Conservation (phyloP, 1,140 invertebrate genomes). For the Lepidurus arcticus region DNA sequence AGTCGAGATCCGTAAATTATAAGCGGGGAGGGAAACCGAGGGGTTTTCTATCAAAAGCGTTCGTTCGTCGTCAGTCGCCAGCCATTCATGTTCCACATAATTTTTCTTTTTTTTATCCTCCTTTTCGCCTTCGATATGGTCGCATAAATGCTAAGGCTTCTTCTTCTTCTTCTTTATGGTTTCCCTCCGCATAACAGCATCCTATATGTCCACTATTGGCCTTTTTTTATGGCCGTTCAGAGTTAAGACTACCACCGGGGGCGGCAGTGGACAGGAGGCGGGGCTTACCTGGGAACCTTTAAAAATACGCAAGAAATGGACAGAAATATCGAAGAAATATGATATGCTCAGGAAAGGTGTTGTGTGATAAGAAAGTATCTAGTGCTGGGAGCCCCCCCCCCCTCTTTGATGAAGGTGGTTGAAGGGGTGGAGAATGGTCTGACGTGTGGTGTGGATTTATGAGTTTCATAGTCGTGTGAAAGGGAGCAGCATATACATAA, state of each 20-base stretch:
- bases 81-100: not conserved
- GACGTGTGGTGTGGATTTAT: constrained; percentile 26
- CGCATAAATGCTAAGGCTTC: too few relatives aligned
- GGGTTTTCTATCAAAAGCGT: not conserved
- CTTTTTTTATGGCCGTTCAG: not conserved
- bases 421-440: constrained; percentile 25
- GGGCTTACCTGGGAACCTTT: not conserved
- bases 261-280: not conserved
- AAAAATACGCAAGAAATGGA: not conserved
- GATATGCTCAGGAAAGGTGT: not conserved
- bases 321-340: not conserved
- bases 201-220: not conserved
- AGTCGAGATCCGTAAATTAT: not conserved
- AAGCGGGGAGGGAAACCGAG: not conserved
- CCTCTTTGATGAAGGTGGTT: not conserved
- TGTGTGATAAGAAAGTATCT: too few relatives aligned
- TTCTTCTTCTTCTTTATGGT: too few relatives aligned
- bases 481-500: not conserved
- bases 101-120: too few relatives aligned
- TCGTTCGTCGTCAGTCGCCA: not conserved
- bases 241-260: not conserved
- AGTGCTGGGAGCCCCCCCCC: too few relatives aligned
- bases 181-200: not conserved
- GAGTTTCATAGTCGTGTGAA: constrained; percentile 31
- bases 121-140: too few relatives aligned